Evolutionary conservation across 2,888 invertebrate genomes (phyloP), one percentile per base, ranked within the genome.

Genomic region (Drosophila aldrichi): DNA sequence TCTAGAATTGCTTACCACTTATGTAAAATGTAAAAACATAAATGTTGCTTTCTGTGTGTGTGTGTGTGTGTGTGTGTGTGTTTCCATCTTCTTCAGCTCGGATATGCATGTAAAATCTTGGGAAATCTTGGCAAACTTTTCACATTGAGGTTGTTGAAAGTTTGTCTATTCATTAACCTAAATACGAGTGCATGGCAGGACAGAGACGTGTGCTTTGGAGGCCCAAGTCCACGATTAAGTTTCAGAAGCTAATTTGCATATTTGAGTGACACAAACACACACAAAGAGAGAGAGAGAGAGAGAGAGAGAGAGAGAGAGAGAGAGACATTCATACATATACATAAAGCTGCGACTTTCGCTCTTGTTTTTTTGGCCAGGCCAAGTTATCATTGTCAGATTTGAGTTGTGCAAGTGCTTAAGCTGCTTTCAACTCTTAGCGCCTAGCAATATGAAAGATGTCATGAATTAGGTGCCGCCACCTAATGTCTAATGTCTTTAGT

Each of bases 101-200:
- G 68, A 59, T 66, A 61, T 76, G 64, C 72, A 55, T 32, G 44
- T 69, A 58, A 51, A 68, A 40, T 48, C 38, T 32, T 32, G 3
- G 25, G 43, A 34, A 41, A 40, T 41, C 65, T 60, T 59, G 62
- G 36, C 69, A 81, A 84, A 89, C 79, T 84, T 89, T 83, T 79
- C 84, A 77, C 89, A 84, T 84, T 84, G 88, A 84, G 89, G 82
- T 79, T 84, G 87, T 75, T 75, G 73, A 87, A 87, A 87, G 86
- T 87, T 87, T 87, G 86, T 77, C 86, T 85, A 87, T 87, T 89
- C 86, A 86, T 86, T 86, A 86, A 86, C 86, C 86, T 77, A 86
- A 89, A 88, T 87, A 89, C 65, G 49, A 68, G 68, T 40, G 58
- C 68, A 62, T 62, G 63, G 65, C 52, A 49, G 34, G 20, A 43